Conservation (phyloP, 92 coral and sea anemone species). For the Plumapathes pennacea region DNA sequence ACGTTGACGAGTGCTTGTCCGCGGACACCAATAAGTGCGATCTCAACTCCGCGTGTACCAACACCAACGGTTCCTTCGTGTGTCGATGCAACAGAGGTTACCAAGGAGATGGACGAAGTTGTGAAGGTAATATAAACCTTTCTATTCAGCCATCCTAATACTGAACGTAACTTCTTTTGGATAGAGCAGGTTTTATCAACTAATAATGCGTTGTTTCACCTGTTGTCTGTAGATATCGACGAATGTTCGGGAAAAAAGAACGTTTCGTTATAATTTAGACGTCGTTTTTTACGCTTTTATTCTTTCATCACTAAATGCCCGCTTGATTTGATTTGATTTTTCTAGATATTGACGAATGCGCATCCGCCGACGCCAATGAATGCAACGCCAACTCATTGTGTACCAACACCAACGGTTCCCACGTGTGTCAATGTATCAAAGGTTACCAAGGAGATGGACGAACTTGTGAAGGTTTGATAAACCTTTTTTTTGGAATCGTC, state of each 20-base stretch:
- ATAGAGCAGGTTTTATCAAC: too few species aligned
- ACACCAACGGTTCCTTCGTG: slow-evolving; percentile 42
- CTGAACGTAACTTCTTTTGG: too few species aligned
- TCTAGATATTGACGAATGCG: too few species aligned
- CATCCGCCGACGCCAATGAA: too few species aligned
- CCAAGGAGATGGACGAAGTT: slow-evolving; percentile 41
- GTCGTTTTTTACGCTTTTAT: too few species aligned
- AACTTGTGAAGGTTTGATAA: slow-evolving; percentile 8
- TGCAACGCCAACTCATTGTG: slow-evolving; percentile 13
- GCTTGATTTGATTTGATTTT: too few species aligned
- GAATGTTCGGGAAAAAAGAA: slow-evolving; percentile 3
- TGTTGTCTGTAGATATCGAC: not conserved
- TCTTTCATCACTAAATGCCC: too few species aligned
- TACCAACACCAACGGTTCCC: slow-evolving; percentile 11
- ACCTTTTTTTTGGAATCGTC: not conserved
- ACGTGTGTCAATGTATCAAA: slow-evolving; percentile 2
- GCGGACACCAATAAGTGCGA: slow-evolving; percentile 25
- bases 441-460: slow-evolving; percentile 13
- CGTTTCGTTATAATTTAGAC: too few species aligned
- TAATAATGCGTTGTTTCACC: too few species aligned
- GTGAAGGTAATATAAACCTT: slow-evolving; percentile 51
- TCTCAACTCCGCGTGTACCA: slow-evolving; percentile 45
- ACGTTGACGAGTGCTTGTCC: slow-evolving; percentile 9
- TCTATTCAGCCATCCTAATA: too few species aligned
- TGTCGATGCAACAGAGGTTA: slow-evolving; percentile 60